phyloP scores from a whole-genome alignment of 2,797 vertebrate genomes.

The Mareca strepera region DNA sequence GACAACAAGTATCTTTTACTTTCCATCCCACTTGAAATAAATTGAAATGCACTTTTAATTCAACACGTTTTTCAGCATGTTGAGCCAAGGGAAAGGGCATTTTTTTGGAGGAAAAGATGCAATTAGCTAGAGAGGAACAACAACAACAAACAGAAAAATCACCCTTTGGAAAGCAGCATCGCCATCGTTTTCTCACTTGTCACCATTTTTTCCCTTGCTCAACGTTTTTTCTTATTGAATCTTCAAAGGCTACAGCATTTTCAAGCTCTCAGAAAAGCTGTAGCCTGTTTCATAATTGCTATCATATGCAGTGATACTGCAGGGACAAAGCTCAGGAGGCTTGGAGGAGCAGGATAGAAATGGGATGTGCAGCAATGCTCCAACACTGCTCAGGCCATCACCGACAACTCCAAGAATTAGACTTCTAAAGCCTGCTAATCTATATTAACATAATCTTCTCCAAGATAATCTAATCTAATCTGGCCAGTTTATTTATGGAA shows the following conservation, averaged over 20 bases:
- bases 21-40: background rate
- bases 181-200: background rate
- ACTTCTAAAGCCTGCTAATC: background rate
- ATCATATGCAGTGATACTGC: background rate
- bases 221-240: background rate
- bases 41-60: background rate
- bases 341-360: background rate
- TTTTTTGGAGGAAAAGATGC: background rate
- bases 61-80: background rate
- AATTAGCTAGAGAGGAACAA: background rate
- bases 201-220: background rate
- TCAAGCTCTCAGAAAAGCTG: background rate
- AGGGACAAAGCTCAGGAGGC: background rate
- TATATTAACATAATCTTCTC: slow-evolving; percentile 24
- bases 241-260: background rate
- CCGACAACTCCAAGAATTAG: background rate
- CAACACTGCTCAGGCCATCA: background rate
- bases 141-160: background rate
- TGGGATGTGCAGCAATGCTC: background rate
- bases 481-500: slow-evolving; percentile 31
- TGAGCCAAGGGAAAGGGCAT: background rate
- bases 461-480: slow-evolving; percentile 28
- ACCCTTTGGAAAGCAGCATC: background rate
- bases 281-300: background rate
- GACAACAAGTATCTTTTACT: background rate